A percentile compares a stretch with the other conserved stretches of the same genome.
These are phyloP conservation scores for Hemitrygon akajei DNA, from an alignment of 2,797 vertebrate genomes.

Conservation along the genomic window DNA sequence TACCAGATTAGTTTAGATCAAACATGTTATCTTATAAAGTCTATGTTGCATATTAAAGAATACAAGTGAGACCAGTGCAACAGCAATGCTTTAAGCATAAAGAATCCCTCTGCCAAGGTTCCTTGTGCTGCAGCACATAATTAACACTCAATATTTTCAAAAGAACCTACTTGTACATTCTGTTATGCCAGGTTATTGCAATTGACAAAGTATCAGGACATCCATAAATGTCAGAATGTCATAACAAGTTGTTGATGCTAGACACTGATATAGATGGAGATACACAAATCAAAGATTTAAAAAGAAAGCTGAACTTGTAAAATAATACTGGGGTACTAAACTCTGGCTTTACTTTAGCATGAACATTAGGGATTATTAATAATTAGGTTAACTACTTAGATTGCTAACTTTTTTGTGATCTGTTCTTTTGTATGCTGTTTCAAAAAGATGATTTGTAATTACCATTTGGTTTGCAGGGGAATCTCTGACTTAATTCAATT, in stretches of 20 bases:
- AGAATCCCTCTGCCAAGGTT: not conserved
- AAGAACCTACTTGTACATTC: not conserved
- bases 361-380: too few species aligned
- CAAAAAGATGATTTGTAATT: too few species aligned
- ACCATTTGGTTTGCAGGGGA: too few species aligned
- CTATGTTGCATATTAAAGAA: not conserved
- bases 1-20: not conserved
- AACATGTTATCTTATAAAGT: not conserved
- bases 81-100: not conserved
- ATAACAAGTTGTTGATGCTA: not conserved
- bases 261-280: constrained; percentile 25
- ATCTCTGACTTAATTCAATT: too few species aligned
- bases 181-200: not conserved
- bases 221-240: not conserved
- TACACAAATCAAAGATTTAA: too few species aligned
- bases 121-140: not conserved
- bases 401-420: too few species aligned
- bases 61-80: not conserved
- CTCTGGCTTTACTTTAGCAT: too few species aligned
- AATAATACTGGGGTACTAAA: too few species aligned
- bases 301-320: too few species aligned
- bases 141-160: not conserved
- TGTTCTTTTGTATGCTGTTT: too few species aligned
- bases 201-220: not conserved
- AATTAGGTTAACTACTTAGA: too few species aligned